Conservation (phyloP, 1,140 invertebrate genomes). For the Calliphora vicina region DNA sequence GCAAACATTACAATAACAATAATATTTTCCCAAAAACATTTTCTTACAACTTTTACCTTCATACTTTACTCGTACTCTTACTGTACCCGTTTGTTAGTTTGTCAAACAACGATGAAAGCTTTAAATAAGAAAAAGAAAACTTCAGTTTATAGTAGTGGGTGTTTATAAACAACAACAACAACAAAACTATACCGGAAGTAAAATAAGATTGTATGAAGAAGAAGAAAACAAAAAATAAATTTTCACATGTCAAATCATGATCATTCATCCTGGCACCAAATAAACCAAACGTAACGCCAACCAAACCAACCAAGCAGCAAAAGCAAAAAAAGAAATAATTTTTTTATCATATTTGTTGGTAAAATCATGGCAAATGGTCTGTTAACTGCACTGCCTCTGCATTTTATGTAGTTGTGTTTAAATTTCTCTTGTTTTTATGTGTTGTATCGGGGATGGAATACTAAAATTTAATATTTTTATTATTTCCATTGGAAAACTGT, state of each 20-base stretch:
- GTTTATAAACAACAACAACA: background rate
- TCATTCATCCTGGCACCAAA: background rate
- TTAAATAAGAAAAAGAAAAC: background rate
- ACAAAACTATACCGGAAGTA: constrained; percentile 16
- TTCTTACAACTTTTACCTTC: background rate
- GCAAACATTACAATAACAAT: background rate
- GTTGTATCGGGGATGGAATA: too few species aligned
- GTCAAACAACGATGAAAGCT: background rate
- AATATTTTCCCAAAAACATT: background rate
- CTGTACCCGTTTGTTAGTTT: background rate
- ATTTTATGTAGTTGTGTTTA: too few species aligned
- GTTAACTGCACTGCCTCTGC: background rate
- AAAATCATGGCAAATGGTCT: background rate
- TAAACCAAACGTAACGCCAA: background rate
- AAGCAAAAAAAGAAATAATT: background rate
- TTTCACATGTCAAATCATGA: constrained; percentile 32
- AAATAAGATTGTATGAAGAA: background rate
- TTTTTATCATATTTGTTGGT: background rate
- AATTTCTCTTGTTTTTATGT: too few species aligned
- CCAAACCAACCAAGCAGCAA: background rate
- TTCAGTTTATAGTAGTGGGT: background rate
- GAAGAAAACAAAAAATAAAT: background rate
- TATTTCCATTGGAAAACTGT: too few species aligned
- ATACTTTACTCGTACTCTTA: background rate
- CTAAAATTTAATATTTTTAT: too few species aligned